Base-by-base conservation (phyloP, 2,888 invertebrate genomes). In the Mantis religiosa region DNA sequence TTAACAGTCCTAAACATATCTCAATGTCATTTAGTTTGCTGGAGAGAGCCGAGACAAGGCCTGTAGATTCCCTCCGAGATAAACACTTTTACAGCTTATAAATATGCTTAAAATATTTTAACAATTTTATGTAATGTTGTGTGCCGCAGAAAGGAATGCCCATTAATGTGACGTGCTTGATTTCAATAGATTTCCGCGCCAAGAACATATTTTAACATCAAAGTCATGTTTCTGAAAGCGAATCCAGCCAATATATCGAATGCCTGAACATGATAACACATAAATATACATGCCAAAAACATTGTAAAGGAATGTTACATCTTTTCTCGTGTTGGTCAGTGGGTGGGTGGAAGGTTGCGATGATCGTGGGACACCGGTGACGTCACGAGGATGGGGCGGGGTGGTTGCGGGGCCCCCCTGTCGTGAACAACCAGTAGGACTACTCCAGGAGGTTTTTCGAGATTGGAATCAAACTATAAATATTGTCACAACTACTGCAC, bases 401-500 rank as follows among this genome's bases (percentile, higher is more conserved):
- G 27, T 82, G 82, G 34, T 34, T 81, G 30, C 30, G 86, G 9
- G 28, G 84, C 12, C 28, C 87, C 82, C 87, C 87, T 27, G 82
- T 20, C n/a, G 87, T 28, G 87, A 87, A 27, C 87, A 81, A 30
- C 30, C 82, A 87, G 71, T 87, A 30, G 87, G 30, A 87, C 27
- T 82, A 82, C 82, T 87, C 82, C 41, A 54, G 28, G 81, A 82
- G 82, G 27, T 87, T 82, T 41, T 34, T 28, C 82, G n/a, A 87
- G 87, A 87, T 82, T 87, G 87, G 87, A 87, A 87, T 87, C 82
- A 87, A 71, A 82, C 82, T 82, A 82, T 87, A 87, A 87, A 87
- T 87, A 87, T 87, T 87, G 87, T 87, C 87, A 87, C 54, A 71
- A 71, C 54, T 71, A 71, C 54, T 71, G 54, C 54, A 71, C 54